Evolutionary conservation across 2,797 vertebrate species (phyloP), one percentile per base, ranked within the genome.

Genomic region (Carduelis carduelis): DNA sequence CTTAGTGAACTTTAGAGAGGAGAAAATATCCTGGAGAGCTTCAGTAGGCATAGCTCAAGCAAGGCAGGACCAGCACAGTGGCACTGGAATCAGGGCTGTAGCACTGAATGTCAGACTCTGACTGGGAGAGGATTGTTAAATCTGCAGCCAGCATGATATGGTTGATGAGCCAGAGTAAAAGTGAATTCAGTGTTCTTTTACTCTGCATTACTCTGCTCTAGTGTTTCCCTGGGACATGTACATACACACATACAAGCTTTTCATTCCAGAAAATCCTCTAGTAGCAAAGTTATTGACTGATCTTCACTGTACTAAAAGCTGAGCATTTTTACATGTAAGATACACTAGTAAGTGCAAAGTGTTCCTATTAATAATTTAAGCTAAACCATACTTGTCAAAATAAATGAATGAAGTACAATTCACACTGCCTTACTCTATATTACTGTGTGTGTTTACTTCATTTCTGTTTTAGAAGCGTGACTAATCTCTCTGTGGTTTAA

Each of bases 81-180:
- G 8, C 43, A 28, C 2, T 74, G 57, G 35, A 80, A 34, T 7
- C 28, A 28, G 14, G 53, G 37, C 20, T 68, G n/a, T 21, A 53
- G 35, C 37, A 30, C 35, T 79, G 70, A 37, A 9, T 79, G 23
- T 32, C 44, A 60, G 19, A 34, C 9, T 24, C 20, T 71, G 27
- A 19, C 20, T 14, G 22, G 30, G 12, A 70, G 24, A 70, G 9
- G 26, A n/a, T 4, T 80, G 34, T 2, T 43, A 47, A 50, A 75
- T 60, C 43, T 27, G 5, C 1, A 0, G 2, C 46, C 12, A 16
- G 11, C 4, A 16, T 7, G 23, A 41, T 43, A 18, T 9, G 11
- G 3, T 12, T 68, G 50, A 12, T 68, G 19, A 83, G 35, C 14
- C 12, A 3, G 13, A 79, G 14, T 44, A 50, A 66, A 70, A 80